Evolutionary conservation across 1,140 invertebrate species (phyloP).

Genomic region (Diachasmimorpha longicaudata): DNA sequence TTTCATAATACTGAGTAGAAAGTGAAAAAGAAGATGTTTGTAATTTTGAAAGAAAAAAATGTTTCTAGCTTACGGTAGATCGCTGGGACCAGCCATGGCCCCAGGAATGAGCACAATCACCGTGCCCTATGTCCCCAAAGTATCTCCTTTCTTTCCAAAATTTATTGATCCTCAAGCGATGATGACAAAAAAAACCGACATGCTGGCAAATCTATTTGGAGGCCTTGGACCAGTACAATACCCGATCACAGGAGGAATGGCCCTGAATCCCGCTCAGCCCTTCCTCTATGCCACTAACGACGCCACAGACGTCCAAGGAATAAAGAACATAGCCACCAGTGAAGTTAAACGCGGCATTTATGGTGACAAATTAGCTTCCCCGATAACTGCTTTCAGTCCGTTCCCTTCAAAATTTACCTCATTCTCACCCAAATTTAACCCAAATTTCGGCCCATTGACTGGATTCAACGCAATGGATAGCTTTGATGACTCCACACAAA

Average conservation of each 20-base stretch:
- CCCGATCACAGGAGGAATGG: neutral
- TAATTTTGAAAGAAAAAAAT: no score
- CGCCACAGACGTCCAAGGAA: neutral
- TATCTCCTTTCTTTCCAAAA: slow-evolving; percentile 47
- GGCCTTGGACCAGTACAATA: slow-evolving; percentile 33
- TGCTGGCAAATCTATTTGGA: slow-evolving; percentile 46
- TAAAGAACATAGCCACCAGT: neutral
- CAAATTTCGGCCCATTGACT: neutral
- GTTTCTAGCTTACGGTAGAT: slow-evolving; percentile 41
- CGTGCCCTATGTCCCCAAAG: slow-evolving; percentile 47
- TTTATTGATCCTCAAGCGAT: slow-evolving; percentile 50
- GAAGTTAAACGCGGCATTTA: slow-evolving; percentile 35
- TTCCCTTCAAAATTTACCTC: slow-evolving; percentile 22
- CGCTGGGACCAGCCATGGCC: slow-evolving; percentile 37
- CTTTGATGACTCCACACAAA: neutral
- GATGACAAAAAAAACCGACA: slow-evolving; percentile 49
- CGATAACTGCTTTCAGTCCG: slow-evolving; percentile 4
- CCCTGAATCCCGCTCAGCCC: neutral
- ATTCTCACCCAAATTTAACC: slow-evolving; percentile 17
- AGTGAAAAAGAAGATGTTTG: neutral
- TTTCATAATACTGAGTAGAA: no score
- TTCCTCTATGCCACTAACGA: slow-evolving; percentile 24
- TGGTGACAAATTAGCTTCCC: slow-evolving; percentile 21
- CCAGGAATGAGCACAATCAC: slow-evolving; percentile 41
- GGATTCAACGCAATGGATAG: neutral